Conservation (phyloP, 2,888 invertebrate species). For the Eudemis profundana region DNA sequence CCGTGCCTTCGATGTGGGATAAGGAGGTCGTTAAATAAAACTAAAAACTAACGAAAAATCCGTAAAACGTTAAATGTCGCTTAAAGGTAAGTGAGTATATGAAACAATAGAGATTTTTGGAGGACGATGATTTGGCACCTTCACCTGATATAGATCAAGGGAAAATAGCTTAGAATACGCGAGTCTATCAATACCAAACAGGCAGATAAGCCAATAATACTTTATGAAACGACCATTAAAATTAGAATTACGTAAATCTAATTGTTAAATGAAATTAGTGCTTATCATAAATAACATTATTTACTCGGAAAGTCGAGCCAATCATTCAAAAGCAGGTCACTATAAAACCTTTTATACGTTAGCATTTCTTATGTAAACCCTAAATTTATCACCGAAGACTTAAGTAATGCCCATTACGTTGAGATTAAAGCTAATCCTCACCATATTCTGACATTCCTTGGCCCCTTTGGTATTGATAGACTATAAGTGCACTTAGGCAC, state of each 20-base stretch:
- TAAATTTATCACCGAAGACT: conserved; percentile 16
- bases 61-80: conserved; percentile 38
- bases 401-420: conserved; percentile 36
- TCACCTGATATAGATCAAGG: conserved; percentile 33
- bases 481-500: not conserved
- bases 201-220: not conserved
- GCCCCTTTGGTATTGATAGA: not conserved
- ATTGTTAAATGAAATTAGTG: conserved; percentile 4
- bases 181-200: conserved; percentile 36
- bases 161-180: not conserved
- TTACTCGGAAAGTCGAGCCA: conserved; percentile 8
- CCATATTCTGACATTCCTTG: conserved; percentile 15
- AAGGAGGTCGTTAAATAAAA: conserved; percentile 67
- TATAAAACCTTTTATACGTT: conserved; percentile 1
- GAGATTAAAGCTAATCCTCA: conserved; percentile 8
- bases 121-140: conserved; percentile 41
- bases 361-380: conserved; percentile 12
- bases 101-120: conserved; percentile 20
- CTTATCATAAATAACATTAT: conserved; percentile 17
- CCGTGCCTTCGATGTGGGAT: conserved; percentile 67
- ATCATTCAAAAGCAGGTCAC: not conserved
- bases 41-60: conserved; percentile 49
- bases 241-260: conserved; percentile 14
- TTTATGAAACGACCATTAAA: not conserved
- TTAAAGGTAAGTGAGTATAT: conserved; percentile 32